These are phyloP conservation scores for Calliopum simillimum DNA, from an alignment of 2,888 invertebrate species.

Conservation along the genomic window DNA sequence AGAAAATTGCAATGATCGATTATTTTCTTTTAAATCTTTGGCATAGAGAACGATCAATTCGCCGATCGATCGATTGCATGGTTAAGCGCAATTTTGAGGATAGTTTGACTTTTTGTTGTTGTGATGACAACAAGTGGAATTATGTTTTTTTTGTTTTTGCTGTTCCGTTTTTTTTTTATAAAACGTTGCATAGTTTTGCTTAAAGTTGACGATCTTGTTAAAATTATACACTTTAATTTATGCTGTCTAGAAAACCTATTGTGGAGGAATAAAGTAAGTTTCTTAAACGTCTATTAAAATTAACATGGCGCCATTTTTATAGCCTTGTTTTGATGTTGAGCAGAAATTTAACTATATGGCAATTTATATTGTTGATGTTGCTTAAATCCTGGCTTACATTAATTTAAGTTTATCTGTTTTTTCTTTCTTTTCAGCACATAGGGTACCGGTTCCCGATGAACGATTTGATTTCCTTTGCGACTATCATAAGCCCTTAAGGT, in stretches of 20 bases:
- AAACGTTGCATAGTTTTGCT: no score
- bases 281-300: no score
- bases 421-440: slow-evolving; percentile 74
- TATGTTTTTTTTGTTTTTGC: slow-evolving; percentile 8
- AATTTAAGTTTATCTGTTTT: slow-evolving; percentile 27
- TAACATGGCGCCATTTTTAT: background rate
- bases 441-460: slow-evolving; percentile 97
- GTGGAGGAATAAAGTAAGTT: no score
- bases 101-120: slow-evolving; percentile 15
- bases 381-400: slow-evolving; percentile 13
- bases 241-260: background rate
- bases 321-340: background rate
- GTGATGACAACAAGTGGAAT: slow-evolving; percentile 21
- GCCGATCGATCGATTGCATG: slow-evolving; percentile 25
- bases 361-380: no score
- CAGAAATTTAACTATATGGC: no score
- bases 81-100: slow-evolving; percentile 33
- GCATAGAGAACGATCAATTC: slow-evolving; percentile 7
- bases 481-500: slow-evolving; percentile 95
- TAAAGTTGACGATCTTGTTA: slow-evolving; percentile 31
- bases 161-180: slow-evolving; percentile 12
- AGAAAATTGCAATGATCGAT: slow-evolving; percentile 64
- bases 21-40: slow-evolving; percentile 39
- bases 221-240: background rate
- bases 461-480: slow-evolving; percentile 94